Evolutionary conservation across 2,113 vertebrate genomes (phyloP), one percentile per base, ranked within the genome.

Genomic region (Calonectris borealis): DNA sequence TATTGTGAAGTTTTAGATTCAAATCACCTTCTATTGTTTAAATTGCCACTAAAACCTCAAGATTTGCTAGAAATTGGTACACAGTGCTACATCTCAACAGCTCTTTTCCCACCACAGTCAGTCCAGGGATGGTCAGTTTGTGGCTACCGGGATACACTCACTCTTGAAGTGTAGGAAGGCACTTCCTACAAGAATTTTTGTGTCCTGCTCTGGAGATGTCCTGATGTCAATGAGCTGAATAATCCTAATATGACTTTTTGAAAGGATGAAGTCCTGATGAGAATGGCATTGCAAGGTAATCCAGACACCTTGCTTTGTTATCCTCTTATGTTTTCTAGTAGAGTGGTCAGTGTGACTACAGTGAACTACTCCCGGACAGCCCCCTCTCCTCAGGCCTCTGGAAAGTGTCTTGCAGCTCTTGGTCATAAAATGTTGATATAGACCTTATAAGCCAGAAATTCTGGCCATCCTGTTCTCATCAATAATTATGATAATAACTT

Each of bases 141-240:
- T 52, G 54, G 17, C 49, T 71, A 7, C 8, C 2, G 1, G 26
- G 6, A 29, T 21, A 24, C 11, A 13, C 21, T 44, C 3, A 1
- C 2, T 81, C 36, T 52, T 55, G 22, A 86, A 65, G 19, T 19
- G 32, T 16, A 38, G n/a, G 42, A 61, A 79, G n/a, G 16, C 31
- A 46, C 9, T 46, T 46, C 44, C 44, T 46, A 46, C 46, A 46
- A 18, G 46, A 46, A 46, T 22, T 51, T 16, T 4, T 32, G 3
- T 82, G 48, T 71, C 38, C 38, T 82, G 16, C 42, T 75, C 55
- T 84, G 42, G 48, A 68, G 17, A 42, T 26, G 26, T 57, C 84
- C 65, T 82, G n/a, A 34, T 81, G 18, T 31, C 51, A 88, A 21
- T n/a, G 29, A 79, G n/a, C 10, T 51, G 34, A 66, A 21, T 40